phyloP scores from a whole-genome alignment of 2,113 vertebrate species.

The Hyperopisus bebe region DNA sequence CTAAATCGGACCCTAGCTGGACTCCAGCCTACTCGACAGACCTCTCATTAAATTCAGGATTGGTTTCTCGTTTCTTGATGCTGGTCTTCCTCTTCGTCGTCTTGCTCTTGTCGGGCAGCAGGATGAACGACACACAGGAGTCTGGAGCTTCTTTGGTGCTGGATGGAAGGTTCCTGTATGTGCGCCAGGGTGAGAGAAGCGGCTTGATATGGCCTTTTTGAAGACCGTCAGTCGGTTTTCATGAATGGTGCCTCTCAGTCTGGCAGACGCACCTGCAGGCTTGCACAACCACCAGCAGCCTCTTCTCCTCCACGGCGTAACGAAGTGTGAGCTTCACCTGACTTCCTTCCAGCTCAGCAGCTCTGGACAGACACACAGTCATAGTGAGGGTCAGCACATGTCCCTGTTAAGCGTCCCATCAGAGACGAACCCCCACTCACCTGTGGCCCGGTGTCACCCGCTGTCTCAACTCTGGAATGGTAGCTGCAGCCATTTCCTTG shows the following conservation, averaged over 20 bases:
- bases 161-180: conserved; percentile 61
- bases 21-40: neutral
- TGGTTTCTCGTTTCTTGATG: conserved; percentile 72
- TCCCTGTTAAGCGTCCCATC: neutral
- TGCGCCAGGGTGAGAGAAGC: neutral
- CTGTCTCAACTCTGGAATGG: conserved; percentile 30
- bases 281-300: conserved; percentile 67
- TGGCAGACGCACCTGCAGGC: conserved; percentile 67
- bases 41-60: conserved; percentile 79
- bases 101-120: conserved; percentile 80
- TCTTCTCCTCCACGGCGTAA: conserved; percentile 60
- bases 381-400: neutral
- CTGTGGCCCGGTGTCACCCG: conserved; percentile 21
- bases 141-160: conserved; percentile 70
- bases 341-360: conserved; percentile 40
- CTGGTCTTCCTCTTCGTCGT: conserved; percentile 78
- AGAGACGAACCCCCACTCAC: conserved; percentile 15
- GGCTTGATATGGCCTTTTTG: neutral
- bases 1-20: too few species aligned
- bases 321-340: conserved; percentile 70
- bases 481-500: conserved; percentile 5
- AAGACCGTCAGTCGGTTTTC: neutral
- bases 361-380: conserved; percentile 28
- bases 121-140: conserved; percentile 74
- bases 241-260: neutral